These are phyloP conservation scores for Rhinichthys osculus DNA, from an alignment of 2,797 vertebrate genomes.

Conservation along the genomic window DNA sequence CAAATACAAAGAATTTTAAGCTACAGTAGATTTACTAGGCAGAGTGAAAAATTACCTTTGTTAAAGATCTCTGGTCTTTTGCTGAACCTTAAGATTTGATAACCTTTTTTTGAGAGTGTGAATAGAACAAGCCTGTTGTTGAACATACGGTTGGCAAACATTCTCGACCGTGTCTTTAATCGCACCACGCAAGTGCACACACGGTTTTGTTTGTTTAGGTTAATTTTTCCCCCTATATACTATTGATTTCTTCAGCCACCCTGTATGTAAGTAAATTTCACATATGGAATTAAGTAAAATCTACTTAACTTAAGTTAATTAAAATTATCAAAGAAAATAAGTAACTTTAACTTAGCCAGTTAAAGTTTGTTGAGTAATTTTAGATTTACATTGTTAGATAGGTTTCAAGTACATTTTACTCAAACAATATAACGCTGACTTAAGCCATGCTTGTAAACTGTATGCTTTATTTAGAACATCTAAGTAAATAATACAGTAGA, in stretches of 20 bases:
- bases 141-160: not conserved
- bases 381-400: no score
- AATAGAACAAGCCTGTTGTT: not conserved
- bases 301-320: no score
- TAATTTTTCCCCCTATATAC: not conserved
- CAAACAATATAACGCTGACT: no score
- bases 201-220: not conserved
- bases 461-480: no score
- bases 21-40: no score
- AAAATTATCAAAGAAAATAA: no score
- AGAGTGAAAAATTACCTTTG: not conserved
- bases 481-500: no score
- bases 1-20: not conserved
- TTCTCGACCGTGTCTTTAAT: not conserved
- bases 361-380: no score
- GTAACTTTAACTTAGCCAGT: no score
- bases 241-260: not conserved
- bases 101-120: not conserved
- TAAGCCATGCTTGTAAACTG: no score
- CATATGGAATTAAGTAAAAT: no score
- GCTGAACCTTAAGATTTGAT: not conserved
- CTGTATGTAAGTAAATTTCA: not conserved
- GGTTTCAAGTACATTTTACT: no score
- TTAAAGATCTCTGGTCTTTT: not conserved
- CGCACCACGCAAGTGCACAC: not conserved